phyloP scores from a whole-genome alignment of 2,888 invertebrate genomes.

The Athalia cordata region DNA sequence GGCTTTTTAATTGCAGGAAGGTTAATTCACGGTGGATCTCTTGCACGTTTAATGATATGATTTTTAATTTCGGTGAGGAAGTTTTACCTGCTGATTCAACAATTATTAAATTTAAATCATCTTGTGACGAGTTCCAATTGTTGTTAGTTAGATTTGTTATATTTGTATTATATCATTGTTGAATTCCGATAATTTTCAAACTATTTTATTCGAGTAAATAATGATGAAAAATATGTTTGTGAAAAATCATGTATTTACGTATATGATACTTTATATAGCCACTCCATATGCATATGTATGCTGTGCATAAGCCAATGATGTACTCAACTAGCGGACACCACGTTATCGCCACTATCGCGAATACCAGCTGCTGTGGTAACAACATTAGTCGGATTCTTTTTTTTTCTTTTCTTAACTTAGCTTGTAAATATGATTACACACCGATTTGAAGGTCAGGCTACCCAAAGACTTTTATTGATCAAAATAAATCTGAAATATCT shows the following conservation, averaged over 20 bases:
- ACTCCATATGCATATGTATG: not conserved
- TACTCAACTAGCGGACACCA: not conserved
- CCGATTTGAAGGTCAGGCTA: not conserved
- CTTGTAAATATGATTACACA: constrained; percentile 17
- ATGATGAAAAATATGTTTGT: constrained; percentile 31
- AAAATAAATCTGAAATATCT: not conserved
- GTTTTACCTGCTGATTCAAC: no score
- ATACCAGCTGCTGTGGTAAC: not conserved
- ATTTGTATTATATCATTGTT: not conserved
- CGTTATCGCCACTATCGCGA: not conserved
- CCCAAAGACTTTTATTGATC: not conserved
- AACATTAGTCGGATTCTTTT: not conserved
- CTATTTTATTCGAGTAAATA: not conserved
- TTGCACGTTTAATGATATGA: no score
- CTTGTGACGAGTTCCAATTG: no score
- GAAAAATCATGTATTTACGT: not conserved
- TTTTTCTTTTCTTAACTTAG: not conserved
- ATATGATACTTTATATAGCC: not conserved
- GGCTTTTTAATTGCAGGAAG: no score
- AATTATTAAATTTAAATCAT: no score
- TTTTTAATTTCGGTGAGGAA: no score
- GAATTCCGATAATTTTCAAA: not conserved
- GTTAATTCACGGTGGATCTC: no score
- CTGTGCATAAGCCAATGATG: not conserved
- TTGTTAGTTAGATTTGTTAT: not conserved